Evolutionary conservation across 2,888 invertebrate species (phyloP).

Genomic region (Dynastes grantii): DNA sequence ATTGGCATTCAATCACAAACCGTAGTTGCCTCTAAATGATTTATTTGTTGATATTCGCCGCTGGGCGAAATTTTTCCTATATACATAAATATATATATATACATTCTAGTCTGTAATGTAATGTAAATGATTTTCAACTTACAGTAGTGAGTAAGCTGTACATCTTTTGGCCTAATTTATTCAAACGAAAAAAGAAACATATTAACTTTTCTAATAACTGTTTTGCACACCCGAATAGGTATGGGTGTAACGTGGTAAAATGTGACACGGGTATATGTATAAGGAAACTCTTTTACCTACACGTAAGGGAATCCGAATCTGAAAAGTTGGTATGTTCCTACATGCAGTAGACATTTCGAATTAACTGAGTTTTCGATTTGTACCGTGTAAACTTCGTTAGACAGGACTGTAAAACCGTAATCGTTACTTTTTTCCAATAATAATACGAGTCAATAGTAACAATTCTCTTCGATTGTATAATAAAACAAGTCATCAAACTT

Average conservation of each 20-base stretch:
- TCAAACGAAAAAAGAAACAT: constrained; percentile 31
- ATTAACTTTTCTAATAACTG: constrained; percentile 35
- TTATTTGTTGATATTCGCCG: constrained; percentile 34
- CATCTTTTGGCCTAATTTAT: constrained; percentile 41
- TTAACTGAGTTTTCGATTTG: constrained; percentile 10
- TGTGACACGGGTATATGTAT: not conserved
- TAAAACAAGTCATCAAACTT: not conserved
- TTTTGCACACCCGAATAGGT: not conserved
- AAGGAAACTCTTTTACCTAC: constrained; percentile 16
- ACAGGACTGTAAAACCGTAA: too few species aligned
- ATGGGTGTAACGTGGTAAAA: not conserved
- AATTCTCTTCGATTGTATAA: constrained; percentile 16
- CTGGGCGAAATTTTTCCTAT: constrained; percentile 28
- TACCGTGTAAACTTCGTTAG: too few species aligned
- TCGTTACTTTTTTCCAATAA: constrained; percentile 5
- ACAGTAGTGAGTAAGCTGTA: constrained; percentile 32
- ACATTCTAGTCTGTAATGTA: constrained; percentile 45
- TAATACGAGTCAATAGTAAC: constrained; percentile 14
- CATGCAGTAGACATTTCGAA: constrained; percentile 9
- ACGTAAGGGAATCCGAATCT: not conserved
- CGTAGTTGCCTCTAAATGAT: constrained; percentile 64
- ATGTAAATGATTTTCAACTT: constrained; percentile 41
- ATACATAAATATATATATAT: constrained; percentile 33
- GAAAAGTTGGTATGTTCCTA: constrained; percentile 21
- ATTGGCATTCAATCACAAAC: constrained; percentile 62